phyloP scores from a whole-genome alignment of 2,113 vertebrate genomes.

The Etheostoma spectabile region DNA sequence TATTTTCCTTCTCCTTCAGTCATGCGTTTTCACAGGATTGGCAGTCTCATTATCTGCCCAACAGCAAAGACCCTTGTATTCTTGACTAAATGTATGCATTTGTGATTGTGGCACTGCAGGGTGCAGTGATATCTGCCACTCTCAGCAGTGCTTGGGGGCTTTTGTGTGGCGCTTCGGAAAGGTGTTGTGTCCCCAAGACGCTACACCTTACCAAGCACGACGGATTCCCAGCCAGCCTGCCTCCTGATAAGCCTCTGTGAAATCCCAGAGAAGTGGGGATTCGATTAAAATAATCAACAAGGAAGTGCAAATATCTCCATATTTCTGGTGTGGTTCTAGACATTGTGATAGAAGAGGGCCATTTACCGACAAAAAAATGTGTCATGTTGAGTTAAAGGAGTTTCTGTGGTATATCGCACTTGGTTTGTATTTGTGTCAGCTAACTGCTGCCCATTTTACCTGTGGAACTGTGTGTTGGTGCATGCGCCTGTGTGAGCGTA shows the following conservation, averaged over 20 bases:
- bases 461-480: constrained; percentile 24
- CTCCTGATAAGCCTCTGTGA: constrained; percentile 74
- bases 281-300: constrained; percentile 77
- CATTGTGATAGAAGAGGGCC: constrained; percentile 37
- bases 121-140: constrained; percentile 73
- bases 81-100: constrained; percentile 68
- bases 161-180: constrained; percentile 66
- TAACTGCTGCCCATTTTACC: constrained; percentile 48
- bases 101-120: constrained; percentile 64
- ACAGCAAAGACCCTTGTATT: constrained; percentile 69
- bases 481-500: constrained; percentile 2
- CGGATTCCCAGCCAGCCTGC: constrained; percentile 67
- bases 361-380: not conserved
- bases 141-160: constrained; percentile 68
- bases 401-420: constrained; percentile 12
- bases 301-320: constrained; percentile 59
- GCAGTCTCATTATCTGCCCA: constrained; percentile 65
- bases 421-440: constrained; percentile 13
- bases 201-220: constrained; percentile 66
- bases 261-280: constrained; percentile 60
- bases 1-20: constrained; percentile 54
- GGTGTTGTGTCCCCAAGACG: constrained; percentile 69
- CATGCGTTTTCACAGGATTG: constrained; percentile 56
- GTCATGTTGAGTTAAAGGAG: constrained; percentile 14
- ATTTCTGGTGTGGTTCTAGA: constrained; percentile 41